Evolutionary conservation across 2,888 invertebrate species (phyloP).

Genomic region (Blomia tropicalis): DNA sequence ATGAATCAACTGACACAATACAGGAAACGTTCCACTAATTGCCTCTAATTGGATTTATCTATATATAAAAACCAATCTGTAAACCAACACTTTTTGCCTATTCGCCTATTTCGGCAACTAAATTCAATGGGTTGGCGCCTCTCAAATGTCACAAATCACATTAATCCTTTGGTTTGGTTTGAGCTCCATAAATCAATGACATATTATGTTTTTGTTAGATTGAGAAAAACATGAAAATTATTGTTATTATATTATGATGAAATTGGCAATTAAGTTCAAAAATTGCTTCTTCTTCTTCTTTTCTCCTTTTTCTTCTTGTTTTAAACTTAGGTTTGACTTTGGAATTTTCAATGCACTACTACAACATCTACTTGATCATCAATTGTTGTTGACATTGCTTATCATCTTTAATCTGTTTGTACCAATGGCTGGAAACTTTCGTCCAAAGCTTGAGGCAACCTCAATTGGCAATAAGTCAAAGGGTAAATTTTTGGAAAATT

Average conservation of each 20-base stretch:
- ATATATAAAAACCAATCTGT: too few species aligned
- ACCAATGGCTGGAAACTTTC: not conserved
- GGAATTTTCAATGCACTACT: not conserved
- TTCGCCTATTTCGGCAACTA: not conserved
- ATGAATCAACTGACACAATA: not conserved
- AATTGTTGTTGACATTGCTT: not conserved
- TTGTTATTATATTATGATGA: too few species aligned
- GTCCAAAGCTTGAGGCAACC: not conserved
- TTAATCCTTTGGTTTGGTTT: too few species aligned
- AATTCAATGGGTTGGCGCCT: too few species aligned
- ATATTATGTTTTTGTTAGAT: too few species aligned
- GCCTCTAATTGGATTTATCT: not conserved
- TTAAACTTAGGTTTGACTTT: not conserved
- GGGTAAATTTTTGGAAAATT: slow-evolving; percentile 9
- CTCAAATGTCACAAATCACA: too few species aligned
- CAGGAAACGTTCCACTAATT: not conserved
- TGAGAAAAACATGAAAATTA: too few species aligned
- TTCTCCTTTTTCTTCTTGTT: too few species aligned
- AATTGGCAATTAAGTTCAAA: too few species aligned
- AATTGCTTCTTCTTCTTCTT: too few species aligned
- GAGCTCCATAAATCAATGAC: too few species aligned
- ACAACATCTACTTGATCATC: not conserved
- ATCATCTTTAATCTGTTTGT: not conserved
- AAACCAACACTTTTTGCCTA: not conserved
- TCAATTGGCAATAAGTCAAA: not conserved